Conservation (phyloP, 2,113 vertebrate genomes). For the Colossoma macropomum region DNA sequence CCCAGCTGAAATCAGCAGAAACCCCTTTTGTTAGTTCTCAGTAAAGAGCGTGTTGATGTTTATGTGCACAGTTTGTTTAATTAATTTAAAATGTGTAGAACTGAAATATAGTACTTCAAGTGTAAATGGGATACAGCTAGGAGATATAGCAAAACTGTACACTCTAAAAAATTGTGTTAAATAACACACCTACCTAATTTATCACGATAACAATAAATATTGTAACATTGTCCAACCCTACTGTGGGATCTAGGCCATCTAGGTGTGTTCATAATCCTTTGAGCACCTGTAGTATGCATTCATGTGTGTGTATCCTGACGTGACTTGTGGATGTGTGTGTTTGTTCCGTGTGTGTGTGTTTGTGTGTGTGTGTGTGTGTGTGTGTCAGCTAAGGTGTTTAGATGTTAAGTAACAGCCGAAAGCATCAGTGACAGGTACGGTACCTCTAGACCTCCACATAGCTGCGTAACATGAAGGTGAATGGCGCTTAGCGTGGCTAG, state of each 20-base stretch:
- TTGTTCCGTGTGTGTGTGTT: not conserved
- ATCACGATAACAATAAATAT: no score
- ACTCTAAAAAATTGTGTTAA: no score
- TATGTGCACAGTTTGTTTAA: no score
- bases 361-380: constrained; percentile 15
- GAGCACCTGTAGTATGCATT: not conserved
- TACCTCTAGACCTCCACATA: constrained; percentile 27
- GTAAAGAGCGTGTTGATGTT: no score
- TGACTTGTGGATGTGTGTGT: constrained; percentile 28
- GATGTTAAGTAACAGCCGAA: constrained; percentile 64
- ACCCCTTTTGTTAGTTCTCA: no score
- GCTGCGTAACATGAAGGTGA: constrained; percentile 43
- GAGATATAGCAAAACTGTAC: no score
- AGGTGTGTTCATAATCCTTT: not conserved
- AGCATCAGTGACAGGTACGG: constrained; percentile 32
- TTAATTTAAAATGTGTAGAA: not conserved
- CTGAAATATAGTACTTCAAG: not conserved
- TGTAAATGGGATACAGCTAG: not conserved
- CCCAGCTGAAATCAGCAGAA: no score
- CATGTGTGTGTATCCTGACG: not conserved
- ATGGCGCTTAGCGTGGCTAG: constrained; percentile 66
- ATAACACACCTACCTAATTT: no score
- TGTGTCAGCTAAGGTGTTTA: constrained; percentile 11
- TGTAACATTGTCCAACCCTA: no score
- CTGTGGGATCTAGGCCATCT: no score